These are phyloP conservation scores for Tridacna crocea DNA, from an alignment of 2,888 invertebrate genomes.

Conservation along the genomic window DNA sequence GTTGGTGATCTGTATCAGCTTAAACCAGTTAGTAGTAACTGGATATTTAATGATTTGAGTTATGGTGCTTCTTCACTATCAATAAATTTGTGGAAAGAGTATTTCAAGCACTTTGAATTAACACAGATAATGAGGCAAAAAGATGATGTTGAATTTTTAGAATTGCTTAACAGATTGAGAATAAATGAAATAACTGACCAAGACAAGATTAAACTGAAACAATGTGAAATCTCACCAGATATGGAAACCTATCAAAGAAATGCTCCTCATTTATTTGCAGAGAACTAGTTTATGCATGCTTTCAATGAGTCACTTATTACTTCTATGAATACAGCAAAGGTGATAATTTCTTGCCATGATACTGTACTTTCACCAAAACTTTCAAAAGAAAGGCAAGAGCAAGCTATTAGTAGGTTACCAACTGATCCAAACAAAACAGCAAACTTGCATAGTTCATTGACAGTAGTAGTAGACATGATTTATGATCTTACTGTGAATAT, in stretches of 20 bases:
- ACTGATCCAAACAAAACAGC: too few species aligned
- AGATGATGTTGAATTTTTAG: too few species aligned
- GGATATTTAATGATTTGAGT: constrained; percentile 57
- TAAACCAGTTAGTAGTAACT: constrained; percentile 50
- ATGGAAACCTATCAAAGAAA: constrained; percentile 13
- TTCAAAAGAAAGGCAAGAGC: constrained; percentile 31
- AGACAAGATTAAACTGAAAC: constrained; percentile 13
- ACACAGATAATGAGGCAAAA: too few species aligned
- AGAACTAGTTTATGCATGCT: constrained; percentile 36
- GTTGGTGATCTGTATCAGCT: constrained; percentile 65
- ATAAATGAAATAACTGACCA: too few species aligned
- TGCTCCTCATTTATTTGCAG: constrained; percentile 48
- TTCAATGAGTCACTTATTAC: constrained; percentile 35
- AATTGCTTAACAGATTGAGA: too few species aligned
- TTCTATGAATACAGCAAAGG: too few species aligned
- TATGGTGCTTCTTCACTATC: too few species aligned
- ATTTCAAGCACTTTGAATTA: too few species aligned
- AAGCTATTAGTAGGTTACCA: constrained; percentile 27
- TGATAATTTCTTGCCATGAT: constrained; percentile 29
- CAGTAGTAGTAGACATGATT: constrained; percentile 25
- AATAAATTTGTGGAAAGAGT: too few species aligned
- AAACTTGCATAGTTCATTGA: too few species aligned
- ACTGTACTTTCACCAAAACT: constrained; percentile 33
- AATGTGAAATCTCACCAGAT: background rate
- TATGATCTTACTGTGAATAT: constrained; percentile 41